These are phyloP conservation scores for Ictidomys tridecemlineatus DNA, from an alignment of 2,113 vertebrate genomes.

Conservation along the genomic window DNA sequence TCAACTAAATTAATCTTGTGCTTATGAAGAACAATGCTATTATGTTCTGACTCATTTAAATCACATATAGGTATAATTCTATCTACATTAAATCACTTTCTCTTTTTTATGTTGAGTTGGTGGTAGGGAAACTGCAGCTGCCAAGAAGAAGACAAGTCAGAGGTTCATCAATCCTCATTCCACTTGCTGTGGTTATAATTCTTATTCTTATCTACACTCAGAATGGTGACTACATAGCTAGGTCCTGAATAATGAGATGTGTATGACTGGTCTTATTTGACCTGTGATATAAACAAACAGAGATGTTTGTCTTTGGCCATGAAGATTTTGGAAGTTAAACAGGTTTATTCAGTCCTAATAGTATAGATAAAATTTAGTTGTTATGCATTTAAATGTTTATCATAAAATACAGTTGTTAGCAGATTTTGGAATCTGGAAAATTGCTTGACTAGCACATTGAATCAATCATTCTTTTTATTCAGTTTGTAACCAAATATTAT, in stretches of 20 bases:
- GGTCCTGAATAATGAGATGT: background rate
- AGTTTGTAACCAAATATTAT: background rate
- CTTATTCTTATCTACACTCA: background rate
- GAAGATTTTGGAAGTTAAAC: background rate
- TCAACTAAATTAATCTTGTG: background rate
- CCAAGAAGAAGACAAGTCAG: background rate
- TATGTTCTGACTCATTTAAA: background rate
- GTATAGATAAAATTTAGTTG: background rate
- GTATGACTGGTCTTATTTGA: background rate
- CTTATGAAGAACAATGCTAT: background rate
- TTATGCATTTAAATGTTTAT: background rate
- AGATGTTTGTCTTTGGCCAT: background rate
- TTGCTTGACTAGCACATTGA: background rate
- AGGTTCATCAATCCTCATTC: background rate
- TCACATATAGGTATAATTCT: background rate
- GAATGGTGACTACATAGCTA: background rate
- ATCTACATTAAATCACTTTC: background rate
- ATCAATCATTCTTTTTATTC: background rate
- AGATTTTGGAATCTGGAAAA: background rate
- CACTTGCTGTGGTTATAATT: background rate
- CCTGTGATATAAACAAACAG: background rate
- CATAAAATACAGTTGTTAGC: background rate
- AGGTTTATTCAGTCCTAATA: background rate
- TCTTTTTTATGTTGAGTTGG: background rate
- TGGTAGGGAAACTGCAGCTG: fast-evolving